A percentile compares a stretch with the other conserved stretches of the same genome.
phyloP scores from a whole-genome alignment of 2,797 vertebrate species.

The Danio kyathit region DNA sequence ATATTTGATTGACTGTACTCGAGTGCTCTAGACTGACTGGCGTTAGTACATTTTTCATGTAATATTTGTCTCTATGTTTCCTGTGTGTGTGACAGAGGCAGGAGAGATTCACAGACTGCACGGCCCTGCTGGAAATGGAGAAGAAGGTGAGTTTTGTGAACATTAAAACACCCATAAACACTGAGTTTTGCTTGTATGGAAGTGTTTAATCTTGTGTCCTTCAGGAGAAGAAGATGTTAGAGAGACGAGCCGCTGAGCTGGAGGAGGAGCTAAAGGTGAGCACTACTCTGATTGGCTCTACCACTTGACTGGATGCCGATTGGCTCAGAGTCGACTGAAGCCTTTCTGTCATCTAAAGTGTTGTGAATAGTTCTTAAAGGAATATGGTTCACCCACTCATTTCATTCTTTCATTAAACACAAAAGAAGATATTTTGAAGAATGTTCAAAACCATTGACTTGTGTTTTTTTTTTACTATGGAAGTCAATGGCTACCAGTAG shows the following conservation, averaged over 20 bases:
- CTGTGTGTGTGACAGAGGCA: conserved; percentile 77
- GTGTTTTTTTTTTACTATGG: too few relatives aligned
- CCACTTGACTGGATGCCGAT: conserved; percentile 57
- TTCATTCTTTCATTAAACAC: too few relatives aligned
- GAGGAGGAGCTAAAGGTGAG: conserved; percentile 87
- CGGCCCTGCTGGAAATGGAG: conserved; percentile 83
- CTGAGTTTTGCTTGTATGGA: conserved; percentile 9
- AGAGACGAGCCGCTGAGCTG: conserved; percentile 82
- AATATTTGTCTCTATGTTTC: neutral
- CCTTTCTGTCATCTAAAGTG: neutral
- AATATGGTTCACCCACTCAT: too few relatives aligned
- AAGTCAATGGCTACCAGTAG: too few relatives aligned
- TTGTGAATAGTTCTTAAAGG: too few relatives aligned
- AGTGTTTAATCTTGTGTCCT: conserved; percentile 30
- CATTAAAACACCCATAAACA: neutral
- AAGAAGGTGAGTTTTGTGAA: conserved; percentile 78
- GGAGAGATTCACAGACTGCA: conserved; percentile 85
- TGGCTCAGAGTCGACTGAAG: conserved; percentile 46
- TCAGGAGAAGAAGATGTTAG: conserved; percentile 84
- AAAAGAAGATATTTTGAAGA: too few relatives aligned
- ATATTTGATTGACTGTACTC: neutral
- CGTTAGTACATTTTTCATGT: neutral
- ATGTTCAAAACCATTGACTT: too few relatives aligned
- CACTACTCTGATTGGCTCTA: conserved; percentile 67
- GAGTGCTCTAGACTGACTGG: neutral